Evolutionary conservation across 92 coral and sea anemone genomes (phyloP), one percentile per base, ranked within the genome.

Genomic region (Porites rus): DNA sequence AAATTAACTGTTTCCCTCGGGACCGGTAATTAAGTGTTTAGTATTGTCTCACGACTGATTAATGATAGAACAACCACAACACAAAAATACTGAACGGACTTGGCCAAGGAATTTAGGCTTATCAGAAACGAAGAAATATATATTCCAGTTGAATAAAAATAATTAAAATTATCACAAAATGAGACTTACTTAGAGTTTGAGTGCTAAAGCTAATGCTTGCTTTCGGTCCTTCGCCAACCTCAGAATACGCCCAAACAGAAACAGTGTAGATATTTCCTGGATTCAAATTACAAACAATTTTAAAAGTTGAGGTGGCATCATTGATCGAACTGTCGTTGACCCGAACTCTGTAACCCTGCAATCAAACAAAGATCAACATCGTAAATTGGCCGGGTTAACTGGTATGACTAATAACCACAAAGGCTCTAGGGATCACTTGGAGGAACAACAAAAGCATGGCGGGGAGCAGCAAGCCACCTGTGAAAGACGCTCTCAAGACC

Each of bases 161-260:
- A 38, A 38, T 38, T 4, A 38, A 38, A 38, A 38, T 38, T 38
- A 38, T 38, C 46, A 38, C 46, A 38, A 38, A 38, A 38, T 56
- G 61, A 3, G 14, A 91, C 92, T 86, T 71, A 92, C 95, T 67
- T 51, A 20, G 69, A 22, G 58, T 25, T 19, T 53, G 60, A 11
- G 92, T 64, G 9, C 52, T 81, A 21, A 94, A 28, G 10, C 6
- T 67, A 46, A 74, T 73, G 18, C 62, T 4, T 1, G 91, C 91
- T n/a, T 13, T 7, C 2, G 98, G 98, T 73, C 98, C 98, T 51
- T 76, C 84, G 7, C 92, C 94, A 31, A 71, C 81, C 0, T 80
- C 65, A 14, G 95, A 93, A 24, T 76, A 79, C 4, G 98, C 98
- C 52, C 84, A 56, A 18, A 94, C 75, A 9, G 28, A 72, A 0